A percentile compares a stretch with the other conserved stretches of the same genome.
phyloP scores from a whole-genome alignment of 2,113 vertebrate species.

The Delphinapterus leucas region DNA sequence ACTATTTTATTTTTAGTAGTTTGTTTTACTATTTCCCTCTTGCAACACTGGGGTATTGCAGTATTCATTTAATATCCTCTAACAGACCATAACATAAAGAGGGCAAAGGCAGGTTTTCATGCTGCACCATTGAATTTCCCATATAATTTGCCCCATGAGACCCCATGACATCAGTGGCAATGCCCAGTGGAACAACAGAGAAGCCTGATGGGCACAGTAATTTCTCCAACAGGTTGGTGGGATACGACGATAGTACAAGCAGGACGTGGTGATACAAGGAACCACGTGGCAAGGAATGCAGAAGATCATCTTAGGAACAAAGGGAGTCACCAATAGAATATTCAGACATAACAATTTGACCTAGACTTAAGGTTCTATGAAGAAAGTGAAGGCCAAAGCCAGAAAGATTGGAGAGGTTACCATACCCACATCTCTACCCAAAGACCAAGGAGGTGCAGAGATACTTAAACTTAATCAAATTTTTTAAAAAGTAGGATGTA shows the following conservation, averaged over 20 bases:
- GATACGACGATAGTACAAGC: rapidly evolving
- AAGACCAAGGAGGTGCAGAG: background rate
- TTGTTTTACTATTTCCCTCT: background rate
- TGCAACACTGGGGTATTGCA: background rate
- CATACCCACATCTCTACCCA: background rate
- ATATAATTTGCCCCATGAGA: background rate
- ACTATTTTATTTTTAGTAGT: background rate
- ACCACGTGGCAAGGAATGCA: background rate
- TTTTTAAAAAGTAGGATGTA: background rate
- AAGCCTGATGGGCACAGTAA: background rate
- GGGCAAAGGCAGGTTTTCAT: background rate
- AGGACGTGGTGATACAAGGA: background rate
- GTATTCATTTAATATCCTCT: background rate
- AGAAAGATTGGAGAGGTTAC: background rate
- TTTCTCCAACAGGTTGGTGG: background rate
- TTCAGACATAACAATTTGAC: background rate
- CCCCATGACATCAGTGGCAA: background rate
- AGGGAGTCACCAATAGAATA: background rate
- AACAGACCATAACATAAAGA: background rate
- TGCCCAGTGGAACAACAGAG: background rate
- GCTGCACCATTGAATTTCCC: background rate
- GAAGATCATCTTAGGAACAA: background rate
- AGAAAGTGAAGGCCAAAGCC: background rate
- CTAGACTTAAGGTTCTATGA: background rate
- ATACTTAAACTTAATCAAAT: background rate